Conservation (phyloP, 2,888 invertebrate genomes). For the Epiperipatus broadwayi region DNA sequence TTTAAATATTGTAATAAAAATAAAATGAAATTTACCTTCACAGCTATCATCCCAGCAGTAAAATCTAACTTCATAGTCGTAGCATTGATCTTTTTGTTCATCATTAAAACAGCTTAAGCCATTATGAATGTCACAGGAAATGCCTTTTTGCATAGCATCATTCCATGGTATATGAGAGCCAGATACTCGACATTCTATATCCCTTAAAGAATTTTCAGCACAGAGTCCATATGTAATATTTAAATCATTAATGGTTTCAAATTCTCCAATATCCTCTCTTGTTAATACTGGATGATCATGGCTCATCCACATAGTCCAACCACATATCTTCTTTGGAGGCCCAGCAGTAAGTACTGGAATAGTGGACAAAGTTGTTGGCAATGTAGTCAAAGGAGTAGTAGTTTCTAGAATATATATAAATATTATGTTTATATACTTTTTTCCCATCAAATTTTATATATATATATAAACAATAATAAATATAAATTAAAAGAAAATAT, state of each 20-base stretch:
- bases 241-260: constrained; percentile 12
- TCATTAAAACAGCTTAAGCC: constrained; percentile 22
- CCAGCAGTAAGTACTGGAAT: constrained; percentile 6
- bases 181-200: constrained; percentile 21
- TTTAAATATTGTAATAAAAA: neutral
- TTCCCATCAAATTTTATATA: neutral
- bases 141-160: constrained; percentile 20
- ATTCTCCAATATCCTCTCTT: constrained; percentile 8
- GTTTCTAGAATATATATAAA: neutral
- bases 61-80: constrained; percentile 28
- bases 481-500: too few species aligned
- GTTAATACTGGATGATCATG: constrained; percentile 6
- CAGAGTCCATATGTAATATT: constrained; percentile 15
- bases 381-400: neutral
- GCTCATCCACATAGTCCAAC: constrained; percentile 14
- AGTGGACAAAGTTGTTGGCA: neutral
- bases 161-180: constrained; percentile 18
- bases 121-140: constrained; percentile 20
- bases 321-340: too few species aligned
- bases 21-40: constrained; percentile 13
- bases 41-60: constrained; percentile 23
- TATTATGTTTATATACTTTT: neutral
- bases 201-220: constrained; percentile 17
- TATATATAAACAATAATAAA: constrained; percentile 16
- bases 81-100: constrained; percentile 20